Base-by-base conservation (phyloP, 2,888 invertebrate genomes). In the Cyclophora albipunctata region DNA sequence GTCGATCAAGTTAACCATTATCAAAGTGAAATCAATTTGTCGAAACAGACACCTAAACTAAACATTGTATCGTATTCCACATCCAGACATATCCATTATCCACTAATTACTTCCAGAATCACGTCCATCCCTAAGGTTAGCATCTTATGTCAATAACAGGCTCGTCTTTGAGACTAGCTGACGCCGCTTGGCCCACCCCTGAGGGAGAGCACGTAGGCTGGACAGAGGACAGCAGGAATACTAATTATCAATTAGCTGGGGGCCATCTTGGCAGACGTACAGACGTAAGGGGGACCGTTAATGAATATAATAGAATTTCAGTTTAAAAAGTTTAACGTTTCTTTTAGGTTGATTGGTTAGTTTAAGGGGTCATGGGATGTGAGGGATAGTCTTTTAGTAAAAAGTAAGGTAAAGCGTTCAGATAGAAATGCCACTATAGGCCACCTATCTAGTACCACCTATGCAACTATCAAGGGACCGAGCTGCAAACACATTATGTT, bases 201-300 rank as follows among this genome's bases (percentile, higher is more conserved):
- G 56, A 46, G 56, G 65, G 66, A 64, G 47, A 60, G 66, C 81
- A 81, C 81, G 81, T 81, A 82, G 82, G 82, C 83, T 69, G 81
- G 77, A 75, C 78, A 74, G 61, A 58, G 63, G 70, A 60, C 69
- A 68, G 68, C 53, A 68, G 66, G 84, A 78, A 84, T 84, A 81
- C 84, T 83, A 83, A 85, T 85, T 84, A 81, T 80, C 81, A 82
- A 83, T 82, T 83, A 83, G 70, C 53, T 58, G 62, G 57, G 62
- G 57, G 52, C 58, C 56, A 62, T 61, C 66, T 67, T 71, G 70
- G 64, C 66, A 62, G 62, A 60, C 53, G 55, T 46, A 53, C 66
- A 62, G 62, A 60, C 53, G 55, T 46, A 53, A 52, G 53, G 55
- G 51, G 33, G 5, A 51, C 47, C 51, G 49, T 55, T 61, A 61